phyloP scores from a whole-genome alignment of 2,797 vertebrate species.

The Synaphobranchus kaupii region DNA sequence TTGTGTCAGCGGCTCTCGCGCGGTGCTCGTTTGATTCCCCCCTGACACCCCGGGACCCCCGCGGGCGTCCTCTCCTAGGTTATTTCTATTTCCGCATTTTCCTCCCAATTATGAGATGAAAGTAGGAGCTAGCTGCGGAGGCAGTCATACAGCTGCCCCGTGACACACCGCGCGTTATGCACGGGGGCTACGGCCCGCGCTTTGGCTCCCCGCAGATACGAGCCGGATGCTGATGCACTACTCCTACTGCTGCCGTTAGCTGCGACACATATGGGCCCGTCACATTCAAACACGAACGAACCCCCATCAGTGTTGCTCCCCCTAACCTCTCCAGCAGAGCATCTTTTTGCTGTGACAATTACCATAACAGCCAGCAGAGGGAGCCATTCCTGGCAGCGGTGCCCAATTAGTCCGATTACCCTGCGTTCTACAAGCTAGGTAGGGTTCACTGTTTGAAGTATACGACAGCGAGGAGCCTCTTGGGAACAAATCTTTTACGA shows the following conservation, averaged over 20 bases:
- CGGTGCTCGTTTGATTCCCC: slow-evolving; percentile 33
- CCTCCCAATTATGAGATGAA: not conserved
- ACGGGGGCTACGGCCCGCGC: not conserved
- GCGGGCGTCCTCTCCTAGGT: no score
- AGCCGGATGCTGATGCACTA: not conserved
- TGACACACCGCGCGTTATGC: not conserved
- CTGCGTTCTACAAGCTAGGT: not conserved
- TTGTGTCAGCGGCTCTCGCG: slow-evolving; percentile 20
- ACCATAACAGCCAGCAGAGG: not conserved
- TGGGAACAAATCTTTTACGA: not conserved
- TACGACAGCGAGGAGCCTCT: not conserved
- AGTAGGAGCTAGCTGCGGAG: not conserved
- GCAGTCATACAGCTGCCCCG: not conserved
- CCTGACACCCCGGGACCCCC: not conserved
- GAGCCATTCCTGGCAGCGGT: not conserved
- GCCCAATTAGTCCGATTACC: not conserved
- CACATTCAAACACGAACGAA: not conserved
- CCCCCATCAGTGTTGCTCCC: not conserved
- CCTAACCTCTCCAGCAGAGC: not conserved
- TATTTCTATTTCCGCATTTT: no score
- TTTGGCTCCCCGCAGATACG: not conserved
- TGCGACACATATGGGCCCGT: not conserved
- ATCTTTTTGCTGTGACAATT: not conserved
- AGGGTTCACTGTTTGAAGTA: not conserved
- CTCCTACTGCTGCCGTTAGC: not conserved